A percentile compares a stretch with the other conserved stretches of the same genome.
Conservation (phyloP, 2,888 invertebrate genomes). For the Lamellibrachia columna region DNA sequence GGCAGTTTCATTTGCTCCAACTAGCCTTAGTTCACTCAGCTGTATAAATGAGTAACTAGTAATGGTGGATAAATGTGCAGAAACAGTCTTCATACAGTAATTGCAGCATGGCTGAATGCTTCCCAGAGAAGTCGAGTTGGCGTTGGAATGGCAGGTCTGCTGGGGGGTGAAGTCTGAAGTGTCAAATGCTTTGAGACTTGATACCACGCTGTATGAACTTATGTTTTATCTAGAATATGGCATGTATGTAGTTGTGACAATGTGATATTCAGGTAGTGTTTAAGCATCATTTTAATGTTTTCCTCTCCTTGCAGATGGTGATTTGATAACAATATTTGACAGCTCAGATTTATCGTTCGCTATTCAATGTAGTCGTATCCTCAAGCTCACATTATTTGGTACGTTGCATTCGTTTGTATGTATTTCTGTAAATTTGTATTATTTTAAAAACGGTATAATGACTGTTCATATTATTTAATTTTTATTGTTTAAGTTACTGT, state of each 20-base stretch:
- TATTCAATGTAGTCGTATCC: constrained; percentile 74
- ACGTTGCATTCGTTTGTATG: constrained; percentile 43
- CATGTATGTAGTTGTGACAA: no score
- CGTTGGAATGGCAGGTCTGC: no score
- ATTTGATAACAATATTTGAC: constrained; percentile 77
- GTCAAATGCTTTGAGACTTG: not conserved
- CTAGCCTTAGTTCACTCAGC: not conserved
- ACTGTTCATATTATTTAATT: not conserved
- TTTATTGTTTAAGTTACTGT: not conserved
- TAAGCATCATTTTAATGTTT: not conserved
- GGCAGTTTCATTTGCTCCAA: not conserved
- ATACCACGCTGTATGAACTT: not conserved
- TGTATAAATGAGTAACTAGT: not conserved
- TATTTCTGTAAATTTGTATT: not conserved
- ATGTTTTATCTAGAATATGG: not conserved
- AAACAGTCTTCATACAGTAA: not conserved
- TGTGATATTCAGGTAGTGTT: not conserved
- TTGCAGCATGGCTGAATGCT: no score
- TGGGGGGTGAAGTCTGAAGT: not conserved
- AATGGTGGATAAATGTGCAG: not conserved
- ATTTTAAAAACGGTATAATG: no score
- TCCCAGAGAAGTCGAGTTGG: no score
- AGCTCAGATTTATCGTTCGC: constrained; percentile 77
- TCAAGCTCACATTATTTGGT: constrained; percentile 74
- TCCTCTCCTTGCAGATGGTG: constrained; percentile 71